Evolutionary conservation across 1,140 invertebrate species (phyloP), one percentile per base, ranked within the genome.

Genomic region (Nephila pilipes): DNA sequence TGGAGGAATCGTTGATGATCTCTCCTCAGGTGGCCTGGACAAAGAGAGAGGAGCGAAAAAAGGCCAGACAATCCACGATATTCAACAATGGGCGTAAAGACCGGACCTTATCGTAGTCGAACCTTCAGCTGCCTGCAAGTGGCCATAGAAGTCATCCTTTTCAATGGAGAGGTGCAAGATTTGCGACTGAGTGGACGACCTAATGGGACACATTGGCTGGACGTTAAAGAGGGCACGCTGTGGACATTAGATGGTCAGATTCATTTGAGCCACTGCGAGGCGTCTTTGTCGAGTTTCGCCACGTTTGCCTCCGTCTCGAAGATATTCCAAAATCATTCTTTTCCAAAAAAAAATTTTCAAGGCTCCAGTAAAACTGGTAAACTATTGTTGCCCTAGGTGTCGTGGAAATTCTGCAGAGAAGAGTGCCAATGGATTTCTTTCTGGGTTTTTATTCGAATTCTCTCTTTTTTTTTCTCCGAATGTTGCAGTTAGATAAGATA

Each of bases 211-310:
- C 85, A 87, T 87, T 87, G 85, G 58, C 57, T 25, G 80, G 55
- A 58, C 85, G 20, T 87, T 87, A 60, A 54, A 25, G 25, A 36
- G 55, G 85, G 55, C 57, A 36, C 85, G 58, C 32, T 36, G 58
- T 83, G 81, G 81, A 29, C 85, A 87, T 87, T 87, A 87, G 85
- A 87, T 87, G 85, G 85, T 87, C 57, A 60, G 85, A 63, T 87
- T 87, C 85, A 87, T 87, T 87, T 54, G 32, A 54, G 25, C 57
- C 85, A 36, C 29, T 36, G 29, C 2, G 85, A 60, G n/a, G n/a
- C 1, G 55, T 60, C 57, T 87, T 87, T 87, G 85, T 87, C 20
- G 57, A 81, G 80, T 81, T 46, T 10, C 20, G 36, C 38, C 80
- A 81, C 80, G 80, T 81, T 54, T 81, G 38, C 38, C 8, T 75